Evolutionary conservation across 2,888 invertebrate species (phyloP), one percentile per base, ranked within the genome.

Genomic region (Brachypterus glaber): DNA sequence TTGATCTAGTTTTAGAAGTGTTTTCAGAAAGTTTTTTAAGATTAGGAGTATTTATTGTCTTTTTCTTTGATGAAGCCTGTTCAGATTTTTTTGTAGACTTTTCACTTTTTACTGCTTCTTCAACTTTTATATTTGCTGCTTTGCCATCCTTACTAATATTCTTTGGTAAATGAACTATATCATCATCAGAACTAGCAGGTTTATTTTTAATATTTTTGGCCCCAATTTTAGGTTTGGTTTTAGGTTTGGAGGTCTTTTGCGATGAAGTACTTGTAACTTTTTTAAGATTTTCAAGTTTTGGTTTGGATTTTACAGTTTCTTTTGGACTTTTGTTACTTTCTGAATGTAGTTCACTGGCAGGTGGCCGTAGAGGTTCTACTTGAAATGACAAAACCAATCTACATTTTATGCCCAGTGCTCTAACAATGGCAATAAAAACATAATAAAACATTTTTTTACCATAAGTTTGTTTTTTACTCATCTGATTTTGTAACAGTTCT

Each of bases 351-450:
- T 82, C 79, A 34, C 72, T 71, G 37, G 62, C 64, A 3, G 72
- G 70, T 17, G 85, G 81, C 60, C 79, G 80, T 40, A 88, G 60
- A 1, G 85, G 78, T 37, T 86, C 67, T 2, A 88, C 82, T 51
- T 80, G 79, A 52, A 93, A 73, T 46, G 89, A 88, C 33, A 86
- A 69, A 43, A 93, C 77, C 18, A 95, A 63, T 33, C 95, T 73
- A 52, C 82, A 82, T 55, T 85, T 80, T 40, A 91, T 68, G 0
- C 91, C 91, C 48, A 93, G 70, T 26, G 83, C 76, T 56, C 93
- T 72, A 31, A 88, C 62, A 53, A 88, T 70, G 15, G 79, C 72
- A 21, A 90, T 70, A 64, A 87, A 90, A 52, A 90, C 74, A 53
- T 80, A 74, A 34, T 83, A 77, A 43, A 79, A 69, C 67, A 84